A percentile compares a stretch with the other conserved stretches of the same genome.
Evolutionary conservation across 23 tunicate genomes (phyloP).

Genomic region (Oikopleura vanhoeffeni): DNA sequence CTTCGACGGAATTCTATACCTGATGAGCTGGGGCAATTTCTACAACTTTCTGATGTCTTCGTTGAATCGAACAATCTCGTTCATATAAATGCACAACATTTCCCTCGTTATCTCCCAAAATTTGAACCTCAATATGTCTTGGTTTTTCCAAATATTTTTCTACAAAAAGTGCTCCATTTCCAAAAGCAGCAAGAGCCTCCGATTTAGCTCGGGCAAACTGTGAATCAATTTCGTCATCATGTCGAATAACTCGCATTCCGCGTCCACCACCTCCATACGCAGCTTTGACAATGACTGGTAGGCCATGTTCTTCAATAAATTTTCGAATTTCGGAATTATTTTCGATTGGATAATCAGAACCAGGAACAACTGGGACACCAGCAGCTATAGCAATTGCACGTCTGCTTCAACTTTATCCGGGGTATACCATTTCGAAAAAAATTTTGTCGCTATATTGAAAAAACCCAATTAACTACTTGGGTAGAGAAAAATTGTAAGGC

Average conservation of each 20-base stretch:
- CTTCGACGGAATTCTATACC: too few relatives aligned
- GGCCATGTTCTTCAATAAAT: constrained; percentile 54
- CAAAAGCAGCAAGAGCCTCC: constrained; percentile 91
- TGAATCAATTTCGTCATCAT: constrained; percentile 24
- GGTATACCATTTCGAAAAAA: too few relatives aligned
- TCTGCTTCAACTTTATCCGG: too few relatives aligned
- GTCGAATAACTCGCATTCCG: constrained; percentile 76
- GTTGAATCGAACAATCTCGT: constrained; percentile 91
- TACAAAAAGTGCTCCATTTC: constrained; percentile 90
- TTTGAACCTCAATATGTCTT: constrained; percentile 93
- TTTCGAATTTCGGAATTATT: constrained; percentile 41
- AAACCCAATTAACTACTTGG: too few relatives aligned
- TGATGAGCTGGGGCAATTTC: constrained; percentile 80
- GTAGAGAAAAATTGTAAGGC: too few relatives aligned
- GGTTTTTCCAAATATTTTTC: constrained; percentile 75
- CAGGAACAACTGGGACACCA: constrained; percentile 94
- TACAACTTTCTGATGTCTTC: constrained; percentile 91
- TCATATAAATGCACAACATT: constrained; percentile 81
- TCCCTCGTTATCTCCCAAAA: constrained; percentile 63
- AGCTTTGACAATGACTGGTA: constrained; percentile 86
- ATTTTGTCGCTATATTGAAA: too few relatives aligned
- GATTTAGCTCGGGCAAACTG: constrained; percentile 65
- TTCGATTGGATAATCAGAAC: constrained; percentile 53
- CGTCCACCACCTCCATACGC: constrained; percentile 95
- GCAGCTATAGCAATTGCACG: constrained; percentile 74